Evolutionary conservation across 2,113 vertebrate species (phyloP), one percentile per base, ranked within the genome.

Genomic region (Lipophrys pholis): DNA sequence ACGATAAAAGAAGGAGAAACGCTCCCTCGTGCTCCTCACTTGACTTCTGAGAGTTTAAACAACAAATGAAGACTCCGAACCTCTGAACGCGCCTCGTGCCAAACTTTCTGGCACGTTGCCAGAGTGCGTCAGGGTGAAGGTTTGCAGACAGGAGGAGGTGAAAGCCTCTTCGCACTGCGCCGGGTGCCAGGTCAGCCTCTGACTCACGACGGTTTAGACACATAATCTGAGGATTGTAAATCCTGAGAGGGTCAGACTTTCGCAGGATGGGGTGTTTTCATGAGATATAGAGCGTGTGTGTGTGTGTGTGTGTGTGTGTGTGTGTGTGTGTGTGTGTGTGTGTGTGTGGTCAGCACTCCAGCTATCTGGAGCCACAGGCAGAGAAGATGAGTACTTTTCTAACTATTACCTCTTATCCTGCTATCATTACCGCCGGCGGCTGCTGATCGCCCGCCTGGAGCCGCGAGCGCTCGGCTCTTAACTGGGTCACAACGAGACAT

Each of bases 181-280:
- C 72, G 59, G 50, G 80, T 82, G 83, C 70, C 69, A 16, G 75
- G 62, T 84, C 83, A 82, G 78, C 77, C 58, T 81, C 65, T 65
- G 55, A 78, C 80, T 76, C 70, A 46, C 61, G 39, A 78, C 41
- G 61, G 59, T 84, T 85, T 62, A 65, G 68, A 36, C 0, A 65
- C 6, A 51, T 84, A 86, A 86, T 80, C 87, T 78, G 52, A 54
- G 0, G 83, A 75, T 16, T 52, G 56, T 74, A 81, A 85, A 83
- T 76, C 68, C 78, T 61, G 35, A 52, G 58, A 56, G 70, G 53
- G 63, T 82, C 66, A 49, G 50, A 35, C 72, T 80, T 66, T 66
- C 69, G 43, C 77, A 54, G 65, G 12, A 67, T 49, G 63, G 36
- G 72, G 75, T 77, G 56, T 81, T 84, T 77, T 57, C 72, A 69